Base-by-base conservation (phyloP, 2,888 invertebrate species). In the Chironomus riparius region DNA sequence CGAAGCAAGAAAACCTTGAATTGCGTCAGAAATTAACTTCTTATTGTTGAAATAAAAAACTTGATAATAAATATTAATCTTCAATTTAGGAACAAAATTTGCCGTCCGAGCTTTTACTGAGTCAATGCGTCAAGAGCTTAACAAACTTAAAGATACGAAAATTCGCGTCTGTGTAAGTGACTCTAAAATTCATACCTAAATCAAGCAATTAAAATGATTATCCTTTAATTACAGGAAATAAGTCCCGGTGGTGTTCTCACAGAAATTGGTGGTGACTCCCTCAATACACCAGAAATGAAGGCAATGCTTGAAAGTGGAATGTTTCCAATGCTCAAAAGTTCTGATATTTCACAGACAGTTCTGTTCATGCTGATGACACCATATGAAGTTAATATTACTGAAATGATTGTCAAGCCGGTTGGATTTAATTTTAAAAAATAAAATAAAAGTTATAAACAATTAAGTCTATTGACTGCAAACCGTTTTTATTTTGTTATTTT, bases 221-320 rank as follows among this genome's bases (percentile, higher is more conserved):
- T 4, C 21, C n/a, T 21, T 24, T 21, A 6, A 10, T 38, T 38
- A 38, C 62, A 81, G 78, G 86, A 85, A 79, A 81, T 86, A 56
- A 84, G 85, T 69, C 86, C 86, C 0, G 86, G 86, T 1, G 80
- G 83, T 2, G 85, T 85, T 4, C 80, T 82, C 10, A 38, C 38
- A 10, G 38, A 38, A 38, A 38, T 38, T 2, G 38, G 38, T 1
- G 86, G 86, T 1, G 83, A 84, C 56, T 81, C 85, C 1, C 7
- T 56, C 0, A 15, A 56, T 18, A 18, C 62, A 1, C 65, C 65
- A 24, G 65, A 22, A 22, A 18, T 65, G 65, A 65, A 7, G 24
- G 21, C 18, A 7, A 6, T 12, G 4, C 6, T 13, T 12, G 22
- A 13, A 21, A 21, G 6, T 24, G 21, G 5, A 12, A 24, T 24